Conservation (phyloP, 2,888 invertebrate genomes). For the Xestia ashworthii region DNA sequence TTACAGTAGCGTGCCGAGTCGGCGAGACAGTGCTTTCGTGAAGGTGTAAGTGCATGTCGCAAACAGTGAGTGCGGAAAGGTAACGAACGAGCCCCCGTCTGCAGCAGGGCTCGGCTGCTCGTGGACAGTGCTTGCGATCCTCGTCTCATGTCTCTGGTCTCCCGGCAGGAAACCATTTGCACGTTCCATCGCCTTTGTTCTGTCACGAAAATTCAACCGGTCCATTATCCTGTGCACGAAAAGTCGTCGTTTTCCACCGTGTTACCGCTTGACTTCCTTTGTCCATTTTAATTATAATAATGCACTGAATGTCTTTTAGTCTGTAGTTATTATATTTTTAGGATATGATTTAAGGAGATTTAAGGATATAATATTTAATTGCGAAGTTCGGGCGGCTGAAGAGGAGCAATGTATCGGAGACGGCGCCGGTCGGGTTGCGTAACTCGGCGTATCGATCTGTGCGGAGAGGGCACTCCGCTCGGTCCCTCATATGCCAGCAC, state of each 20-base stretch:
- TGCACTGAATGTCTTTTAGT: slow-evolving; percentile 36
- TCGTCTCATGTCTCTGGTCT: slow-evolving; percentile 68
- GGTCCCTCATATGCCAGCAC: slow-evolving; percentile 76
- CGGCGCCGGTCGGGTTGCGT: slow-evolving; percentile 88
- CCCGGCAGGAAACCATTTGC: slow-evolving; percentile 73
- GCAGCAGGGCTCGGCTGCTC: slow-evolving; percentile 69
- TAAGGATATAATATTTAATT: slow-evolving; percentile 45
- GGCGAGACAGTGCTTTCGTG: slow-evolving; percentile 83
- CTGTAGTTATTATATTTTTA: slow-evolving; percentile 37
- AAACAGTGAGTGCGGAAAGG: slow-evolving; percentile 82
- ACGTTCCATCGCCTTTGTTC: slow-evolving; percentile 81
- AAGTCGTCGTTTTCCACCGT: slow-evolving; percentile 50
- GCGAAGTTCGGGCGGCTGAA: slow-evolving; percentile 54
- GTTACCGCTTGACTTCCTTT: slow-evolving; percentile 54
- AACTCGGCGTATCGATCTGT: slow-evolving; percentile 88
- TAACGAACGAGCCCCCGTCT: slow-evolving; percentile 68
- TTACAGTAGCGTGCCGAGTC: slow-evolving; percentile 79
- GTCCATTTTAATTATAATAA: slow-evolving; percentile 41
- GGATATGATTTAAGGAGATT: slow-evolving; percentile 22
- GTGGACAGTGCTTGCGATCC: slow-evolving; percentile 78
- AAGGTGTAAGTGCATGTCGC: slow-evolving; percentile 86
- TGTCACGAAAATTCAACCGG: slow-evolving; percentile 61
- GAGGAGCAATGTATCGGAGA: slow-evolving; percentile 74
- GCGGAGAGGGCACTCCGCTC: slow-evolving; percentile 81
- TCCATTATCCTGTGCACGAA: slow-evolving; percentile 66